Percentiles rank a stretch among this genome's conserved stretches.
phyloP scores from a whole-genome alignment of 2,888 invertebrate species.

The Orthonychiurus folsomi region DNA sequence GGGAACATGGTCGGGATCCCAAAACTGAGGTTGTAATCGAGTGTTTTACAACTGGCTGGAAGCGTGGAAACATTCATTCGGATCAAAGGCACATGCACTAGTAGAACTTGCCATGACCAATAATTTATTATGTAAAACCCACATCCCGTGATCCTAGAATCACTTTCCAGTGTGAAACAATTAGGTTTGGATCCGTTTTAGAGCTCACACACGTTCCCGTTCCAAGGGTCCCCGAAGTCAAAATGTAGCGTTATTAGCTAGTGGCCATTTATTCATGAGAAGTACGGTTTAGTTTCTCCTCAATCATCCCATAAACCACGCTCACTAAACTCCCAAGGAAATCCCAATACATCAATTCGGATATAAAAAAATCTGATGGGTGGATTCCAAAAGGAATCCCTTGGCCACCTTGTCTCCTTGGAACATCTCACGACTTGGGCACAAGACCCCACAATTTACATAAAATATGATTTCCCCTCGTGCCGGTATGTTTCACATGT shows the following conservation, averaged over 20 bases:
- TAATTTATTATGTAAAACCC: not conserved
- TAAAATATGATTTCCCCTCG: not conserved
- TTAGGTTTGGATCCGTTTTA: not conserved
- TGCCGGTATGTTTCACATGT: not conserved
- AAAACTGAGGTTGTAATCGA: no score
- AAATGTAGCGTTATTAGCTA: not conserved
- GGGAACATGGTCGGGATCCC: no score
- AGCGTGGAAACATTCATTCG: no score
- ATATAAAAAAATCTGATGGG: no score
- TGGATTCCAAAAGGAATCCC: no score
- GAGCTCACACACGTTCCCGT: no score
- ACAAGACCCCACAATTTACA: constrained; percentile 1
- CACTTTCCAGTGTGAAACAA: not conserved
- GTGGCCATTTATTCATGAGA: not conserved
- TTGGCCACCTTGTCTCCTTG: no score
- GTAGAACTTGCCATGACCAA: not conserved
- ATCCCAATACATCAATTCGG: not conserved
- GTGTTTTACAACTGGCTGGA: no score
- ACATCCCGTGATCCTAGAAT: not conserved
- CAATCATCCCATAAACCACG: not conserved
- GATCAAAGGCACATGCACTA: no score
- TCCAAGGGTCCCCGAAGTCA: no score
- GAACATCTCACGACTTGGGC: not conserved
- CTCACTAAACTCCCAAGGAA: not conserved
- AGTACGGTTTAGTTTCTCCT: not conserved